phyloP scores from a whole-genome alignment of 2,113 vertebrate genomes.

The Clarias macrocephalus region DNA sequence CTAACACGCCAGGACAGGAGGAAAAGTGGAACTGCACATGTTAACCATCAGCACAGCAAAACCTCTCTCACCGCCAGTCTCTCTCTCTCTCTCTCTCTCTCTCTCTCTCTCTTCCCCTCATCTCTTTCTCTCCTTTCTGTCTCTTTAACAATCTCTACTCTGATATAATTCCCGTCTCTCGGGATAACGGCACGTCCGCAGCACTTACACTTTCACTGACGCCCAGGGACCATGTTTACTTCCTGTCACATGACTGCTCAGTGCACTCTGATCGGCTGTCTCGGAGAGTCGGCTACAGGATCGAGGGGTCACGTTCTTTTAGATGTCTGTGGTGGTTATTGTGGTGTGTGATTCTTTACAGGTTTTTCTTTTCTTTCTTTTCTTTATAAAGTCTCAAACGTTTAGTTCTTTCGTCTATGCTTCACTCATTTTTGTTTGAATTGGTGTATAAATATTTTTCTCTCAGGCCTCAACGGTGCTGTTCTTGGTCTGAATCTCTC shows the following conservation, averaged over 20 bases:
- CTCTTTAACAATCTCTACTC: slow-evolving; percentile 52
- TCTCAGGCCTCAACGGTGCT: slow-evolving; percentile 20
- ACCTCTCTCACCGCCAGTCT: slow-evolving; percentile 5
- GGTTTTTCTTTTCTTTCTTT: not conserved
- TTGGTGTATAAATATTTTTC: slow-evolving; percentile 9
- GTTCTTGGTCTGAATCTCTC: not conserved
- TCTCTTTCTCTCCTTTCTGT: not conserved
- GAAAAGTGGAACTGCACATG: slow-evolving; percentile 39
- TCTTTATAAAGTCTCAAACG: not conserved
- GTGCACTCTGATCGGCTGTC: slow-evolving; percentile 11
- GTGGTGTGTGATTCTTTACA: not conserved
- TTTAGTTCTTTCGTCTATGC: slow-evolving; percentile 15
- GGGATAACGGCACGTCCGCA: slow-evolving; percentile 18
- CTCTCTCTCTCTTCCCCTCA: slow-evolving; percentile 50
- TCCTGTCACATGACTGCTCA: slow-evolving; percentile 24
- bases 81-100: not conserved
- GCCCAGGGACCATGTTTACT: slow-evolving; percentile 37
- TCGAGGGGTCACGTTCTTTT: slow-evolving; percentile 19
- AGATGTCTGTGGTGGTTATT: slow-evolving; percentile 14
- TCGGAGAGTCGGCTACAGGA: not conserved
- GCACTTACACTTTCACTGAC: slow-evolving; percentile 30
- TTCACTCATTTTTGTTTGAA: slow-evolving; percentile 11
- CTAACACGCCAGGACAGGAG: slow-evolving; percentile 56
- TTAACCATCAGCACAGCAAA: slow-evolving; percentile 24
- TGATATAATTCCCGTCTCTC: slow-evolving; percentile 35